These are phyloP conservation scores for Philotrypesis tridentata DNA, from an alignment of 1,140 invertebrate species.

Conservation along the genomic window DNA sequence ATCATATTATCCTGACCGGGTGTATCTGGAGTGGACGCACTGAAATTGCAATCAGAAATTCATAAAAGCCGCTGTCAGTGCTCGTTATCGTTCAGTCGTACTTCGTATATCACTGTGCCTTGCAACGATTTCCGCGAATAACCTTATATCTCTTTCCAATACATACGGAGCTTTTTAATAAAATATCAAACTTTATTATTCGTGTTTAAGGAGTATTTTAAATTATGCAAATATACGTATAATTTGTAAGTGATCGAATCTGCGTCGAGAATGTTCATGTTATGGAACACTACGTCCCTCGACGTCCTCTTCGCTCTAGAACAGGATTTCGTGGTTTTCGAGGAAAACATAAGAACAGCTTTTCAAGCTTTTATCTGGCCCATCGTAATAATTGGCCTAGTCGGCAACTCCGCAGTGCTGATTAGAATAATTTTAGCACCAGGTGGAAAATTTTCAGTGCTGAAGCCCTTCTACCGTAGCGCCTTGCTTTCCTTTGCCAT, in stretches of 20 bases:
- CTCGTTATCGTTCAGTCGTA: constrained; percentile 12
- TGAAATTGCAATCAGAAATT: constrained; percentile 8
- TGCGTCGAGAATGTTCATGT: not conserved
- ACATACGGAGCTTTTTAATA: too few species aligned
- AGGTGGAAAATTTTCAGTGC: constrained; percentile 39
- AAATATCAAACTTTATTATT: too few species aligned
- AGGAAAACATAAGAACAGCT: constrained; percentile 7
- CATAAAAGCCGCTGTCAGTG: constrained; percentile 13
- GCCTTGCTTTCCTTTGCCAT: constrained; percentile 55
- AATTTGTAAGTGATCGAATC: not conserved
- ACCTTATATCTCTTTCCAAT: too few species aligned
- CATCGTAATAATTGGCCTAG: constrained; percentile 51
- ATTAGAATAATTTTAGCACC: constrained; percentile 49
- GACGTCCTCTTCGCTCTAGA: not conserved
- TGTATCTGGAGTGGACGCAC: not conserved
- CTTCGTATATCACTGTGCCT: not conserved
- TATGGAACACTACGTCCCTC: not conserved
- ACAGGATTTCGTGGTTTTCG: constrained; percentile 8
- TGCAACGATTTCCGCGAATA: not conserved
- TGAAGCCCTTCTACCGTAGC: constrained; percentile 56
- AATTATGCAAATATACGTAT: too few species aligned
- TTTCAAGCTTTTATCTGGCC: constrained; percentile 59
- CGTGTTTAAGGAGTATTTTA: too few species aligned
- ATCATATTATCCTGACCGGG: not conserved
- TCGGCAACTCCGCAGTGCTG: constrained; percentile 55